Percentiles rank a stretch among this genome's conserved stretches.
phyloP scores from a whole-genome alignment of 1,140 invertebrate genomes.

The Ericerus pela region DNA sequence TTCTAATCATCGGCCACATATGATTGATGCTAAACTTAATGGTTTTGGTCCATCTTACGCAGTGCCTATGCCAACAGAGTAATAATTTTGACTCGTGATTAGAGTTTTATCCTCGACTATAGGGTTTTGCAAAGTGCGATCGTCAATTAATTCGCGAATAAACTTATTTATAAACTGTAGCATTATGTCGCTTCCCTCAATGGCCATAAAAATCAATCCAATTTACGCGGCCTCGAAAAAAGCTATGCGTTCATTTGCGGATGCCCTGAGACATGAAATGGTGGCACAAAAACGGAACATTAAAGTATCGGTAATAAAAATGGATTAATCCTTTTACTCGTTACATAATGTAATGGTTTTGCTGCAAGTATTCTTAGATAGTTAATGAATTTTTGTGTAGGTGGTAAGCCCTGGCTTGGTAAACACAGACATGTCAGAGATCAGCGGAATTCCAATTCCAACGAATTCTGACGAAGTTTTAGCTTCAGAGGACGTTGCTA shows the following conservation, averaged over 20 bases:
- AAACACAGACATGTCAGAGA: neutral
- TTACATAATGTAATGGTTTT: neutral
- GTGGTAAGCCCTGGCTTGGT: neutral
- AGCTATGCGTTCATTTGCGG: slow-evolving; percentile 39
- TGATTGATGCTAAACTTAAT: no score
- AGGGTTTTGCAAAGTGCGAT: no score
- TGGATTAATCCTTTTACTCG: neutral
- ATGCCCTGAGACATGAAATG: slow-evolving; percentile 42
- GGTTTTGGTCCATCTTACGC: no score
- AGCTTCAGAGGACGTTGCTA: neutral
- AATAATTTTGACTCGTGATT: no score
- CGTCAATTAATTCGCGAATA: no score
- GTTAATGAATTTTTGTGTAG: neutral
- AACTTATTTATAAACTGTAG: no score
- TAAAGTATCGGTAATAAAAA: slow-evolving; percentile 35
- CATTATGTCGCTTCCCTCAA: neutral
- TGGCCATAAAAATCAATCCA: slow-evolving; percentile 1
- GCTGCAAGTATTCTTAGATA: neutral
- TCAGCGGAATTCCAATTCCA: neutral
- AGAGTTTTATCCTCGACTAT: no score
- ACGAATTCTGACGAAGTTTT: neutral
- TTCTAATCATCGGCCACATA: no score
- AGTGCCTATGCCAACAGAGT: no score
- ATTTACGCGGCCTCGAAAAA: slow-evolving; percentile 44
- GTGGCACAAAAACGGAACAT: slow-evolving; percentile 37